phyloP scores from a whole-genome alignment of 2,888 invertebrate genomes.

The Spodoptera exigua region DNA sequence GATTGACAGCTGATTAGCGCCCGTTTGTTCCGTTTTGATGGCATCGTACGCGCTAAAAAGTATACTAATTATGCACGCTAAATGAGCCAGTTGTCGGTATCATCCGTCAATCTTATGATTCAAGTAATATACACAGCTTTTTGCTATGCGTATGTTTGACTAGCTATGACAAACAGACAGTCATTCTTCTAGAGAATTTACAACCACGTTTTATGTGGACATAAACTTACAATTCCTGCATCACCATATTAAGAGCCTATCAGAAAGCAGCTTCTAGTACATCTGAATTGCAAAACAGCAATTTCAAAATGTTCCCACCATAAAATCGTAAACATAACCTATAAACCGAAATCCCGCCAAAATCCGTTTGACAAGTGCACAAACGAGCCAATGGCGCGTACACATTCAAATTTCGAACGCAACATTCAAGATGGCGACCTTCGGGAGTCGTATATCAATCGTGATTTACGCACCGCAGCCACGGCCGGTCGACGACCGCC shows the following conservation, averaged over 20 bases:
- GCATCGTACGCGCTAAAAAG: conserved; percentile 43
- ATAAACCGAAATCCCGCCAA: conserved; percentile 61
- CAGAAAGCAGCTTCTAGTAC: conserved; percentile 43
- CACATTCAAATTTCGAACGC: conserved; percentile 87
- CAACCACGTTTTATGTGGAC: conserved; percentile 39
- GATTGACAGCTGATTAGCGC: conserved; percentile 66
- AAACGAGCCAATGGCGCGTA: conserved; percentile 77
- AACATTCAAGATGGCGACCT: conserved; percentile 88
- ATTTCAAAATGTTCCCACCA: conserved; percentile 46
- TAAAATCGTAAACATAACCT: conserved; percentile 58
- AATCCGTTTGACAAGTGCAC: conserved; percentile 70
- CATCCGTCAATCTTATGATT: conserved; percentile 43
- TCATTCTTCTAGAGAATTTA: conserved; percentile 44
- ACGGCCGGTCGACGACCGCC: conserved; percentile 87
- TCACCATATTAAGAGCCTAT: conserved; percentile 43
- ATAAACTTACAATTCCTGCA: conserved; percentile 41
- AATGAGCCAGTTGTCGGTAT: conserved; percentile 44
- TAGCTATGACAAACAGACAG: conserved; percentile 22
- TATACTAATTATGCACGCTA: conserved; percentile 45
- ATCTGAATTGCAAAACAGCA: conserved; percentile 57
- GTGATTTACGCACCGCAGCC: conserved; percentile 84
- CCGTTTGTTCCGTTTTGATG: conserved; percentile 43
- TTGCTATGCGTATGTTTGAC: conserved; percentile 14
- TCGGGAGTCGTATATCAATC: conserved; percentile 86
- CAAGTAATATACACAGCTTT: conserved; percentile 25